These are phyloP conservation scores for Gortyna flavago DNA, from an alignment of 2,888 invertebrate species.

Conservation along the genomic window DNA sequence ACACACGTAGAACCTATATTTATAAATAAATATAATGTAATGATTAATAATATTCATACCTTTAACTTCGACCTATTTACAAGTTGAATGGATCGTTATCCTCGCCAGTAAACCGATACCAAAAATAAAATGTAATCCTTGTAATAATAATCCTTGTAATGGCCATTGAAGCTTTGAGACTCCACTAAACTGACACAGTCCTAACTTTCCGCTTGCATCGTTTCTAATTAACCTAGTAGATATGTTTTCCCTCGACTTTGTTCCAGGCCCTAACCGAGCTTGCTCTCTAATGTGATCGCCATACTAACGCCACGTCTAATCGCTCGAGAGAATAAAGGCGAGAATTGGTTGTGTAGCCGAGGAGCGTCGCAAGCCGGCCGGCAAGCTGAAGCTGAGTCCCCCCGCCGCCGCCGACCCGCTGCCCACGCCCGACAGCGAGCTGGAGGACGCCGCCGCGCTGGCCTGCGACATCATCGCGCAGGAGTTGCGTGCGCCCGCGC, in stretches of 20 bases:
- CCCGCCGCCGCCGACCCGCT: constrained; percentile 82
- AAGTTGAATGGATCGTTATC: constrained; percentile 35
- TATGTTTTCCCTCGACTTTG: constrained; percentile 89
- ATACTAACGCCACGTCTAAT: constrained; percentile 90
- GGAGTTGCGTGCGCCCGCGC: constrained; percentile 80
- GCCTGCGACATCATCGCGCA: constrained; percentile 87
- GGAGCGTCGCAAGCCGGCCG: constrained; percentile 87
- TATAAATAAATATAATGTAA: constrained; percentile 26
- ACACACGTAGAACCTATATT: constrained; percentile 37
- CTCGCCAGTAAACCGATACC: constrained; percentile 46
- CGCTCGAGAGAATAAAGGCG: constrained; percentile 87
- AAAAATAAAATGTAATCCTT: constrained; percentile 82
- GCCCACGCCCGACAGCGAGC: constrained; percentile 88
- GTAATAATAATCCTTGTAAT: constrained; percentile 88
- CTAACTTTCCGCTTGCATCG: constrained; percentile 87
- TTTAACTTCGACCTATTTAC: constrained; percentile 37
- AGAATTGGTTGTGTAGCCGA: constrained; percentile 89
- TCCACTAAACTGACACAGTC: constrained; percentile 79
- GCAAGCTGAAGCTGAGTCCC: constrained; percentile 84
- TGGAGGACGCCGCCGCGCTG: constrained; percentile 87
- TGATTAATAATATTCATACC: constrained; percentile 26
- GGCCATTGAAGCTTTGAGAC: constrained; percentile 76
- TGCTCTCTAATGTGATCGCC: constrained; percentile 90
- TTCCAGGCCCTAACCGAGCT: constrained; percentile 91
- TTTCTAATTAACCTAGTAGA: constrained; percentile 88